phyloP scores from a whole-genome alignment of 2,113 vertebrate species.

The Bubo blakistoni region DNA sequence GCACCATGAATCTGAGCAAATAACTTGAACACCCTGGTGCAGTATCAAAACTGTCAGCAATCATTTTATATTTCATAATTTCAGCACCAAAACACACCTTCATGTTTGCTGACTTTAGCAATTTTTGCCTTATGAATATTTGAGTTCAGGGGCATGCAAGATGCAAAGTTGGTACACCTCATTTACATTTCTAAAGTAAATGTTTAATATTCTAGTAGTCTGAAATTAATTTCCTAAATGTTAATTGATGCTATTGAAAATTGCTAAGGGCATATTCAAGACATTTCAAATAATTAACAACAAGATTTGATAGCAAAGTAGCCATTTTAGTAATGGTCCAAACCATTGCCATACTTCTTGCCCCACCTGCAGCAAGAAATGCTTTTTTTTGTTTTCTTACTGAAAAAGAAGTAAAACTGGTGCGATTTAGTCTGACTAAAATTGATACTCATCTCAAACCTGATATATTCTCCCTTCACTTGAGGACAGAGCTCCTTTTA shows the following conservation, averaged over 20 bases:
- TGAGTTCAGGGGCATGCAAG: neutral
- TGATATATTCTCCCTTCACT: neutral
- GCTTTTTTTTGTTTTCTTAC: neutral
- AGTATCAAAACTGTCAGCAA: neutral
- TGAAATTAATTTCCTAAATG: conserved; percentile 55
- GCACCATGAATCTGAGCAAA: neutral
- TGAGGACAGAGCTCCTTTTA: neutral
- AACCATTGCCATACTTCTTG: neutral
- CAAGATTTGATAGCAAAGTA: neutral
- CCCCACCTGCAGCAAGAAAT: neutral
- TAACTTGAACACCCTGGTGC: no score
- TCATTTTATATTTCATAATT: neutral
- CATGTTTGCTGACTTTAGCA: neutral
- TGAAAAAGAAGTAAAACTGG: neutral
- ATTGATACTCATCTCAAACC: neutral
- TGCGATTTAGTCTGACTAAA: neutral
- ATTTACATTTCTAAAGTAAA: conserved; percentile 57
- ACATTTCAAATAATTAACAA: neutral
- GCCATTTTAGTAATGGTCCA: neutral
- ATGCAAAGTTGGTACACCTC: neutral
- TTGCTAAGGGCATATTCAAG: conserved; percentile 27
- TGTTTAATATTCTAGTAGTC: conserved; percentile 14
- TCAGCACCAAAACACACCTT: neutral
- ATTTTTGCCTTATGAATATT: neutral
- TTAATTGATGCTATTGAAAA: conserved; percentile 59